phyloP scores from a whole-genome alignment of 2,888 invertebrate genomes.

The Xestia rhomboidea region DNA sequence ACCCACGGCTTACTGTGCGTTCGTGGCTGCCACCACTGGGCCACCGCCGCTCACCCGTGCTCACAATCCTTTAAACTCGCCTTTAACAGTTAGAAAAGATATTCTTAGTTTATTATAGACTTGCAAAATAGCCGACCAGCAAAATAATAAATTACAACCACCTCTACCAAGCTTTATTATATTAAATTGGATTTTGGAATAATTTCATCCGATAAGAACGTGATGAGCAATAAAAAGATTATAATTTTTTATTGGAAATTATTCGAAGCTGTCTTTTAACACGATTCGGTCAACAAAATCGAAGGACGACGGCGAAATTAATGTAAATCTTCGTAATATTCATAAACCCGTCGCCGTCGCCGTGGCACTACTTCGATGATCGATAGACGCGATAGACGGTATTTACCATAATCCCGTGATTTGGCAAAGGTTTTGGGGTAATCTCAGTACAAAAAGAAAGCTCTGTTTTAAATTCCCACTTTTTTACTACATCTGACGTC shows the following conservation, averaged over 20 bases:
- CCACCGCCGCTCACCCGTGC: neutral
- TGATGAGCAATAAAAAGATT: constrained; percentile 41
- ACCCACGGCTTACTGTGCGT: no score
- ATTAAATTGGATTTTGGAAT: constrained; percentile 34
- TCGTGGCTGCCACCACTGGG: no score
- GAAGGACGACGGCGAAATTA: constrained; percentile 22
- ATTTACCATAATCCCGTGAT: constrained; percentile 29
- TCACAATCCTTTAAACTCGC: neutral
- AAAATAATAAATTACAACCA: constrained; percentile 19
- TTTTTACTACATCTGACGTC: neutral
- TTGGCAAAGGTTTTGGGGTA: constrained; percentile 13
- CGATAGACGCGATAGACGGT: neutral
- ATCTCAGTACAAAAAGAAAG: neutral
- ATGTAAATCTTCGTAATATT: constrained; percentile 48
- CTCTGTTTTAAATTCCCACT: neutral
- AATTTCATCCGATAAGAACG: constrained; percentile 41
- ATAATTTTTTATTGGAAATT: constrained; percentile 26
- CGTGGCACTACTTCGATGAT: constrained; percentile 6
- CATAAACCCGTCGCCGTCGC: constrained; percentile 23
- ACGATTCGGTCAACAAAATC: constrained; percentile 31
- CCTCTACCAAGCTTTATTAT: constrained; percentile 1
- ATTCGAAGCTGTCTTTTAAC: constrained; percentile 17
- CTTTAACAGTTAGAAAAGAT: neutral
- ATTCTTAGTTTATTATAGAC: neutral
- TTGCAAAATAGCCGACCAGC: neutral